Evolutionary conservation across 2,888 invertebrate species (phyloP).

Genomic region (Leucoptera coffeella): DNA sequence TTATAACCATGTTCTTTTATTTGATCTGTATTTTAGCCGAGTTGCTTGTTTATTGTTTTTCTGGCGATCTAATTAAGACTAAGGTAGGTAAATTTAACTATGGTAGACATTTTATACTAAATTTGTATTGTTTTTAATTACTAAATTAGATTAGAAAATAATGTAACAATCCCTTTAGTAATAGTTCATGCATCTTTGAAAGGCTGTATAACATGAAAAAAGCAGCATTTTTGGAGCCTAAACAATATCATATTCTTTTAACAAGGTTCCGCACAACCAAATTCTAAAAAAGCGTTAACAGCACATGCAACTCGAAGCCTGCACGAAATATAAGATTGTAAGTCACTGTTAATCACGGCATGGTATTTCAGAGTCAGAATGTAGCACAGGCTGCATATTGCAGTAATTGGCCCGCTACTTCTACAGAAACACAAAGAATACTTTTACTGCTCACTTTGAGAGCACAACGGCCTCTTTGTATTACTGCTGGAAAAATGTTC

Average conservation of each 20-base stretch:
- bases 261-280: too few species aligned
- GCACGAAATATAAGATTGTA: too few species aligned
- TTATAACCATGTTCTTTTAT: slow-evolving; percentile 18
- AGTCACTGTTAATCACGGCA: neutral
- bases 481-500: slow-evolving; percentile 20
- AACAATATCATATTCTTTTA: too few species aligned
- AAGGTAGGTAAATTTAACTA: slow-evolving; percentile 15
- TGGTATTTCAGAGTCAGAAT: slow-evolving; percentile 13
- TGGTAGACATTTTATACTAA: too few species aligned
- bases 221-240: too few species aligned
- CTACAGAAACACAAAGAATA: slow-evolving; percentile 12
- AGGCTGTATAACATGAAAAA: too few species aligned
- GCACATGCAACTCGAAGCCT: too few species aligned
- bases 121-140: too few species aligned
- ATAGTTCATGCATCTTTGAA: too few species aligned
- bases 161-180: too few species aligned
- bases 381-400: slow-evolving; percentile 15
- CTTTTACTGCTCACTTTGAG: slow-evolving; percentile 16
- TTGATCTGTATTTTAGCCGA: slow-evolving; percentile 20
- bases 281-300: too few species aligned
- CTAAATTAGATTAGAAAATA: too few species aligned
- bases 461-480: slow-evolving; percentile 13
- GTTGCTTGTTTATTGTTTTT: slow-evolving; percentile 23
- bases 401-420: slow-evolving; percentile 14
- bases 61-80: slow-evolving; percentile 22